Base-by-base conservation (phyloP, 2,113 vertebrate genomes). In the Beaufortia kweichowensis region DNA sequence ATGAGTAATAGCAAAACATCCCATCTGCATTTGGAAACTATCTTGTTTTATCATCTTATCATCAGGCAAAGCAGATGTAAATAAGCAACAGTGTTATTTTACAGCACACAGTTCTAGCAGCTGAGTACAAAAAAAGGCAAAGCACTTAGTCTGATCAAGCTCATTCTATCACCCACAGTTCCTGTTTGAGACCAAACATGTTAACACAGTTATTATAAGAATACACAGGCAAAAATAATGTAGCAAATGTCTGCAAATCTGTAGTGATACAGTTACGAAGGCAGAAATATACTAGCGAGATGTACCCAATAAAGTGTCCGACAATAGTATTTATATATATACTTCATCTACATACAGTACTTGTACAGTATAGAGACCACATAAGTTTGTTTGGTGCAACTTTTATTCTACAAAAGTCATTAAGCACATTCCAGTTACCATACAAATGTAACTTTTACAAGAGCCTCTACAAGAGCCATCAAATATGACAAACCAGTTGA, bases 1-100 rank as follows among this genome's bases (percentile, higher is more conserved):
- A 17, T 57, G 23, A 46, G 24, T 29, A 39, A 50, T 6, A 21
- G 6, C 6, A 56, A 70, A 70, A 71, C 12, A 19, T 9, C 43
- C 56, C 68, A 1, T 0, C 19, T 31, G n/a, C 33, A 55, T 76
- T 86, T 81, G 55, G 29, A 85, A 77, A 12, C 81, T 84, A 86
- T 85, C 85, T 46, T 60, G 12, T 9, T 70, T 8, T 56, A 28
- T 65, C 6, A 68, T 55, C 21, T 23, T 35, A n/a, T n/a, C n/a
- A n/a, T n/a, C n/a, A 84, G 63, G 76, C 75, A 84, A 84, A 84
- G 55, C 24, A 67, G 23, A 80, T 71, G 78, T 41, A 82, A 84
- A 82, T 75, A 41, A 76, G 67, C 29, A 59, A 8, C 55, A 31
- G 24, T 61, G 57, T 39, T 35, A 35, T 11, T 24, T 70, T 24